Evolutionary conservation across 2,113 vertebrate species (phyloP).

Genomic region (Psophia crepitans): DNA sequence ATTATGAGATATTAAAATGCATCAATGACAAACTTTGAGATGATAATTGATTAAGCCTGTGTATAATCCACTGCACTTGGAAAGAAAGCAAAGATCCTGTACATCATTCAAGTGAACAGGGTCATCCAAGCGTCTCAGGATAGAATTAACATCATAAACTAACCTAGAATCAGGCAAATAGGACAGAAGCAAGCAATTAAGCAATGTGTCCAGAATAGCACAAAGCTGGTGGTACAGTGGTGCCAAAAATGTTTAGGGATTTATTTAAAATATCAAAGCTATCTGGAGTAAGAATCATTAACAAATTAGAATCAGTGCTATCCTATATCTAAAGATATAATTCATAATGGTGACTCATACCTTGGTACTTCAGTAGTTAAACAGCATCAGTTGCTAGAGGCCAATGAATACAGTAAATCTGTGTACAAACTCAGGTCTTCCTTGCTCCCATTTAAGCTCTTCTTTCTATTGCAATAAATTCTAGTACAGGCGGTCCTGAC

Average conservation of each 20-base stretch:
- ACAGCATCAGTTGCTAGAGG: background rate
- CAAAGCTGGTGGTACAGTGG: background rate
- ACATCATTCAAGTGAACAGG: background rate
- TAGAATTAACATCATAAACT: background rate
- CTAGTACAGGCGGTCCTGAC: too few relatives aligned
- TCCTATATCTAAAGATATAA: too few relatives aligned
- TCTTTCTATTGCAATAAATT: background rate
- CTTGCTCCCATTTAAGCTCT: background rate
- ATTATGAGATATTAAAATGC: background rate
- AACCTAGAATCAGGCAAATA: background rate
- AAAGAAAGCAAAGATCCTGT: background rate
- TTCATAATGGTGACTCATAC: background rate
- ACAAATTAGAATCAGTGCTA: background rate
- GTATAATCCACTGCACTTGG: background rate
- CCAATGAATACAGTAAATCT: background rate
- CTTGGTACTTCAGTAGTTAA: background rate
- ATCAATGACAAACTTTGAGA: background rate
- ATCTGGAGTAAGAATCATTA: background rate
- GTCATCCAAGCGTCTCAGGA: background rate
- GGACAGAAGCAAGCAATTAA: background rate
- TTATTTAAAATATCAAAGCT: background rate
- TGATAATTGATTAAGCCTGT: background rate
- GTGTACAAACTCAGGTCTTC: background rate
- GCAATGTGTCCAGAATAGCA: background rate
- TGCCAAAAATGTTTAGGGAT: background rate